Base-by-base conservation (phyloP, 2,113 vertebrate species). In the Emydura subglobosa region DNA sequence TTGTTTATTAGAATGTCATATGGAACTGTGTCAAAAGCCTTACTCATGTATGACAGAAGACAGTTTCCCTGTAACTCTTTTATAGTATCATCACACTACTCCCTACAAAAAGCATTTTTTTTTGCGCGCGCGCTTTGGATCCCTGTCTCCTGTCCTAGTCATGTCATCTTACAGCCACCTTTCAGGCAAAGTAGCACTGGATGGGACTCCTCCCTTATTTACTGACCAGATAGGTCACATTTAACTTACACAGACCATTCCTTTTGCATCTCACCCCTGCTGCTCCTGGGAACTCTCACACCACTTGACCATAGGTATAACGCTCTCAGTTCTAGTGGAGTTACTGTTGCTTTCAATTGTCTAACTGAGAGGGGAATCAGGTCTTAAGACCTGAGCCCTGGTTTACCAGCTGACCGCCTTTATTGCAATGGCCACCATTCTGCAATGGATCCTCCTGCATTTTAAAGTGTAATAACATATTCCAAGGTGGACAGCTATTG, bases 381-480 rank as follows among this genome's bases (percentile, higher is more conserved):
- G 47, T 31, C 55, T 31, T 51, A n/a, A 82, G 83, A 14, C 3
- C 0, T 54, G 47, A 89, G 76, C 76, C 55, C 76, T n/a, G 22
- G 85, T 83, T 85, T 74, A 55, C 61, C 39, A 53, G 7, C 22
- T 91, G 53, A 57, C 0, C 1, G 42, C 10, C 79, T 82, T 54
- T 68, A 83, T 39, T 39, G 39, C 39, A 39, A 39, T 39, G 39
- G 39, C 39, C 39, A 31, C 31, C 21, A 47, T 6, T 49, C 65
- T 1, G 5, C 42, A n/a, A 34, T 0, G 0, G 22, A 19, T 29
- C 59, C 42, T 39, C 24, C 25, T 44, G 42, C 42, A 44, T 44
- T 76, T 27, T 42, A 25, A 76, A 44, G 74, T 76, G 74, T 4
- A 25, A 44, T 27, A 27, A 44, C 24, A 13, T 76, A 44, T 76